Base-by-base conservation (phyloP, 2,888 invertebrate species). In the Drosophila rubida region DNA sequence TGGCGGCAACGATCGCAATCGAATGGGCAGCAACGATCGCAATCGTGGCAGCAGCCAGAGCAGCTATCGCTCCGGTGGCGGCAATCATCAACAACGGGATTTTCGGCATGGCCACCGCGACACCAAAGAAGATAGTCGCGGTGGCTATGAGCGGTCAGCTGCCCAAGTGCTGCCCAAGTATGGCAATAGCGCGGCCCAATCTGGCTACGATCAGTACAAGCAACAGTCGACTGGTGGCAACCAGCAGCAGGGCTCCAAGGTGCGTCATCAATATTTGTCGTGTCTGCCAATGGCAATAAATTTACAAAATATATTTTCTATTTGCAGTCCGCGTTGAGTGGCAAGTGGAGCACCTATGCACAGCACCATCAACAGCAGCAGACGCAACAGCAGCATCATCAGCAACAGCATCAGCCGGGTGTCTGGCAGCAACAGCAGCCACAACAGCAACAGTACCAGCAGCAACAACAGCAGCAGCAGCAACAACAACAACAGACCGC, bases 41-140 rank as follows among this genome's bases (percentile, higher is more conserved):
- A 85, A 87, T 64, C 76, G 88, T 41, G 80, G 84, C 50, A 86
- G 73, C 53, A 90, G 90, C 66, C 88, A 90, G 61, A 89, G 91
- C 63, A 86, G 85, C 68, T 90, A 90, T 80, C 89, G 90, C 51
- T 90, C 90, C 25, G 90, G 88, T 35, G 87, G 85, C n/a, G 80
- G 89, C 58, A 90, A 86, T 69, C 91, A 84, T 72, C 92, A 91
- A 54, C 84, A 91, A 75, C 92, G 91, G 91, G 92, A 91, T 92
- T 92, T 91, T 92, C 91, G 91, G 91, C 91, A 89, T 91, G 91
- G 91, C 91, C 91, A 91, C 91, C 91, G 91, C 91, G 91, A 91
- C 91, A 91, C 90, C 89, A 90, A 88, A 78, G 91, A 91, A 91
- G 91, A 91, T 91, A 91, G 91, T 91, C 91, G 91, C 91, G 91